These are phyloP conservation scores for Drosophila hamatofila DNA, from an alignment of 2,888 invertebrate genomes.

Conservation along the genomic window DNA sequence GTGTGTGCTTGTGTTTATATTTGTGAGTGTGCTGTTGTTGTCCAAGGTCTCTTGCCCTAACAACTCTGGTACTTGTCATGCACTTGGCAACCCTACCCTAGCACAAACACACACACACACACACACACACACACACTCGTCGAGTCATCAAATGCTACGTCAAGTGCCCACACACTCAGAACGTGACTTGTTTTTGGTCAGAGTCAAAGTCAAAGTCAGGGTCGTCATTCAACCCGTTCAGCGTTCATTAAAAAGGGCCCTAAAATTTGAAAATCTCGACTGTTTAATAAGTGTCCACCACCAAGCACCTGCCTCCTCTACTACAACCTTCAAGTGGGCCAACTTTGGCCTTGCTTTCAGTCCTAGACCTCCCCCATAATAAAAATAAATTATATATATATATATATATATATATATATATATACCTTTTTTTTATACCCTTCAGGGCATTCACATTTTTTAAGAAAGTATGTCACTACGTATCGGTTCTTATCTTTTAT, in stretches of 20 bases:
- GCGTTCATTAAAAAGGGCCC: conserved; percentile 6
- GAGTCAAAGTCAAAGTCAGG: conserved; percentile 73
- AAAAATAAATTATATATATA: background rate
- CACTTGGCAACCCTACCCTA: conserved; percentile 43
- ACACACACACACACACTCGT: conserved; percentile 9
- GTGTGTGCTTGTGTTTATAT: background rate
- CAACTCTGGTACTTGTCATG: conserved; percentile 47
- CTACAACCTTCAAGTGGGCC: conserved; percentile 41
- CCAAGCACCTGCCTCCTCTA: background rate
- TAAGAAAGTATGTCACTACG: too few species aligned
- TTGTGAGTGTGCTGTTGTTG: background rate
- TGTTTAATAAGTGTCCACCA: conserved; percentile 16
- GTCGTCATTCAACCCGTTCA: conserved; percentile 37
- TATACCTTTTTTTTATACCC: background rate
- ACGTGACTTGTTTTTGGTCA: conserved; percentile 61
- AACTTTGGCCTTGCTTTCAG: conserved; percentile 37
- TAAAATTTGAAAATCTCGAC: conserved; percentile 20
- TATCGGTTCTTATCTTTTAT: too few species aligned
- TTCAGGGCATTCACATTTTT: background rate
- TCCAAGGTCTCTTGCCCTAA: conserved; percentile 58
- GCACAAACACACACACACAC: conserved; percentile 6
- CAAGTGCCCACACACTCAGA: conserved; percentile 51
- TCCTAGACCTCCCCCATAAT: background rate
- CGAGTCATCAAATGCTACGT: conserved; percentile 39
- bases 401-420: background rate